Evolutionary conservation across 2,113 vertebrate species (phyloP).

Genomic region (Brevimyrus niger): DNA sequence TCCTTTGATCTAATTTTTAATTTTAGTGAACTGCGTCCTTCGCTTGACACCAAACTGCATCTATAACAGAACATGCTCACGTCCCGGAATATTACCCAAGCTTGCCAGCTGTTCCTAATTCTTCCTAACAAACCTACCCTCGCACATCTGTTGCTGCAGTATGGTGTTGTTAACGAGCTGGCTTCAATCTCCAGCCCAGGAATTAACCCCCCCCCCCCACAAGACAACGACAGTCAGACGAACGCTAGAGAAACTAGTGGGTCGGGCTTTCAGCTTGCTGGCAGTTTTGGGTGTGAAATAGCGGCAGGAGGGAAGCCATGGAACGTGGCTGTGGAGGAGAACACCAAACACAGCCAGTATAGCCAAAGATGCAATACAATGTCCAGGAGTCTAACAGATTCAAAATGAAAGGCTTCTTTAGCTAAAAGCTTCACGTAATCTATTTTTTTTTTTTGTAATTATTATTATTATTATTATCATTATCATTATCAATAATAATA

Average conservation of each 20-base stretch:
- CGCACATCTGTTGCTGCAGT: conserved; percentile 1
- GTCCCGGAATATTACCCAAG: background rate
- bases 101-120: conserved; percentile 9
- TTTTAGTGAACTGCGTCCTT: background rate
- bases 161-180: background rate
- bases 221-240: background rate
- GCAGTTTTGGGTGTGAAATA: background rate
- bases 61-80: background rate
- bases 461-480: background rate
- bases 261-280: background rate
- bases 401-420: background rate
- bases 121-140: background rate
- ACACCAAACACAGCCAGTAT: background rate
- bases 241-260: background rate
- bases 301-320: background rate
- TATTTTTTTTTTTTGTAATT: too few relatives aligned
- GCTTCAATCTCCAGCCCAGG: background rate
- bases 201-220: background rate
- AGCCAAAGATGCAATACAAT: background rate
- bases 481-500: background rate
- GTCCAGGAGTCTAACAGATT: background rate
- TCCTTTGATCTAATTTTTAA: background rate
- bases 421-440: background rate
- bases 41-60: background rate
- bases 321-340: background rate